Base-by-base conservation (phyloP, 2,888 invertebrate genomes). In the Zhengitettix transpicula region DNA sequence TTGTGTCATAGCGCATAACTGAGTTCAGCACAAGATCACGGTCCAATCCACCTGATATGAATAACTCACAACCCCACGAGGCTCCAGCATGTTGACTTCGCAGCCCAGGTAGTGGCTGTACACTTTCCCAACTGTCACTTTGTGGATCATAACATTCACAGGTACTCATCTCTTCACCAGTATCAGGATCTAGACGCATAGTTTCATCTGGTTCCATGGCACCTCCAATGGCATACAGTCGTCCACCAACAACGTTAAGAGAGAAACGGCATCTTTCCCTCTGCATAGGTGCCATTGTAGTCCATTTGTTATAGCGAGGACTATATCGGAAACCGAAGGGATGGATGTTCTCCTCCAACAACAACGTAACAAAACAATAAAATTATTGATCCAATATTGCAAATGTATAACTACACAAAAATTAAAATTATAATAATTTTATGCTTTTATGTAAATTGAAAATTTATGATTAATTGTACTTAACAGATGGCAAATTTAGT, bases 271-370 rank as follows among this genome's bases (percentile, higher is more conserved):
- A 84, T 42, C 84, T 72, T 68, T 84, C 84, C 56, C 78, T 73
- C 65, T 80, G 77, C 77, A 84, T 80, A 12, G 84, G 81, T 5
- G 83, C 79, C 67, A 85, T 82, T 9, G 82, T 82, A 9, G 77
- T 76, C 86, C 86, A 87, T 63, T 79, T 77, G 67, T 82, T 78
- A 40, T 75, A 75, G 40, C 78, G 71, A 0, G 85, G 83, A 65
- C 77, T 78, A 66, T 81, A 82, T 9, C 81, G 78, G 69, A 85
- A 85, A 0, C 85, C 85, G 69, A 84, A 85, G 0, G 84, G 83
- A 73, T 85, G 85, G 58, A 84, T 81, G 66, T 83, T 81, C 71
- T 86, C 85, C 70, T 76, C 69, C 59, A 72, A 68, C 42, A 16
- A 55, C 11, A 52, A 51, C 42, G 16, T 44, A 47, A 17, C 52